Base-by-base conservation (phyloP, 1,140 invertebrate species). In the Dermatophagoides farinae region DNA sequence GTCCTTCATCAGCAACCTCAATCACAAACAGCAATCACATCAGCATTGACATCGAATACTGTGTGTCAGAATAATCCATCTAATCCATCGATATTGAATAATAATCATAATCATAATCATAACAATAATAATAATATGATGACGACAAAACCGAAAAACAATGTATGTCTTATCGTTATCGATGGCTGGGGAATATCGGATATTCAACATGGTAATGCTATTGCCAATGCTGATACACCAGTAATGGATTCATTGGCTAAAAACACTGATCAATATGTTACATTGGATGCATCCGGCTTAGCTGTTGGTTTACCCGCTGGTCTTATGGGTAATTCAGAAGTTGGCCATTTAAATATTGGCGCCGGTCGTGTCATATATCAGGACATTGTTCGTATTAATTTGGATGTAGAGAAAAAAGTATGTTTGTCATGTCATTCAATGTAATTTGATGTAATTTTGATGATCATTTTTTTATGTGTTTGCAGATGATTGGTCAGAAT, bases 301-400 rank as follows among this genome's bases (percentile, higher is more conserved):
- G 69, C 71, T 22, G 76, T 76, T 57, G 75, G 75, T 38, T 66
- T 76, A 40, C 75, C 74, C 8, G 71, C 70, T 51, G 74, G 74
- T 41, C 65, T 75, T 44, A 75, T 75, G 74, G 75, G 75, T 10
- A 76, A 76, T 57, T 76, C 73, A 20, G 75, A 76, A 69, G 76
- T 77, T 20, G 75, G 75, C 18, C 75, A 76, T 65, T 63, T 77
- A 63, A 77, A 77, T 64, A 74, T 76, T 61, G 75, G 75, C 16
- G 74, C 75, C 53, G 76, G 76, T 31, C 67, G 75, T 51, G 73
- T 76, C 1, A 69, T 78, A 38, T 76, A 75, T 64, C 76, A 77
- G 65, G 73, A 75, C 64, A 76, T 75, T 57, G 72, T 76, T 20
- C 66, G 75, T 11, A 75, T 75, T 47, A 74, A 76, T 59, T 65